phyloP scores from a whole-genome alignment of 2,888 invertebrate species.

The Philopedon plagiatum region DNA sequence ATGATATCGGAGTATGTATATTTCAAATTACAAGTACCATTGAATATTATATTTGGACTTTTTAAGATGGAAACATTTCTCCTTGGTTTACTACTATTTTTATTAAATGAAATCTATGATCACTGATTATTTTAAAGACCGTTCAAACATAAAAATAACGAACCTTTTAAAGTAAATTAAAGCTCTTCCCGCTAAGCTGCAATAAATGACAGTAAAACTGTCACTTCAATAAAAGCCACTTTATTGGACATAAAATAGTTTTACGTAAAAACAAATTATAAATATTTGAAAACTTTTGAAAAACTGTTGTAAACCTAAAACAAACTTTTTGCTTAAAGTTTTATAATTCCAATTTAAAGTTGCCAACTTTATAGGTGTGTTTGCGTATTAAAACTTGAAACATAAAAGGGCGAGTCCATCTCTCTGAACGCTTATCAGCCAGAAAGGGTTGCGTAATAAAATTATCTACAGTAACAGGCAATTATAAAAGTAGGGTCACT shows the following conservation, averaged over 20 bases:
- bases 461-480: constrained; percentile 32
- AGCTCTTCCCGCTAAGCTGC: neutral
- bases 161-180: neutral
- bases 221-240: constrained; percentile 26
- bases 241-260: constrained; percentile 38
- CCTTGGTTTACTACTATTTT: no score
- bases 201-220: constrained; percentile 13
- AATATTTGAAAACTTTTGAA: constrained; percentile 46
- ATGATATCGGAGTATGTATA: no score
- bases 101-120: neutral
- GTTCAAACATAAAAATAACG: neutral
- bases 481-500: constrained; percentile 2
- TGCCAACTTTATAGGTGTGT: constrained; percentile 49
- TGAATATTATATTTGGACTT: no score
- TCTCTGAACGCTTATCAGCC: constrained; percentile 39
- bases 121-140: neutral
- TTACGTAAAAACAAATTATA: constrained; percentile 37
- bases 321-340: constrained; percentile 45
- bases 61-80: no score
- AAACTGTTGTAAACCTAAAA: constrained; percentile 47
- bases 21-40: no score
- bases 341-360: constrained; percentile 49
- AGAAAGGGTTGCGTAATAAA: constrained; percentile 41
- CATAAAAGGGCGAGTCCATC: constrained; percentile 46
- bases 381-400: constrained; percentile 45